Base-by-base conservation (phyloP, 2,113 vertebrate genomes). In the Caranx ignobilis region DNA sequence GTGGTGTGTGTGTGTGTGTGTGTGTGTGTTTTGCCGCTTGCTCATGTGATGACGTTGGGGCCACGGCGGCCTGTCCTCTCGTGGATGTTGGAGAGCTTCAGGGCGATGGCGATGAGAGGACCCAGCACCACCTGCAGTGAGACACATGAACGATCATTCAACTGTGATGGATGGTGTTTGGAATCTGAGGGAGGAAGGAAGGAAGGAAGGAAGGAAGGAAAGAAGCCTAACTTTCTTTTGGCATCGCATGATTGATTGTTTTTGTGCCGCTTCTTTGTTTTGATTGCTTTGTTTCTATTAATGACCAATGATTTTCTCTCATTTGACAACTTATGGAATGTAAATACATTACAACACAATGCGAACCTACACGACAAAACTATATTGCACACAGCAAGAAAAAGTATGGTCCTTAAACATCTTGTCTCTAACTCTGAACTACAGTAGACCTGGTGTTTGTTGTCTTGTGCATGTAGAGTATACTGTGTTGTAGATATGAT, bases 11-110 rank as follows among this genome's bases (percentile, higher is more conserved):
- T 69, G 65, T 64, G 61, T 12, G 35, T 59, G 43, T 5, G 15
- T n/a, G 34, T 21, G 31, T 57, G 59, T 35, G 2, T 88, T 43
- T 87, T 39, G n/a, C 52, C 69, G 54, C 21, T 64, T 59, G 82
- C 71, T 99, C 96, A 99, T 94, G 97, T 99, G 95, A 99, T 99
- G 88, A 99, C 95, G 0, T 96, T 98, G 16, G 98, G 98, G 71
- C 98, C 97, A 57, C 95, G 96, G 61, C 96, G 95, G 79, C 97
- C 97, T 0, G 97, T 99, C 89, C 97, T 95, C 94, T 99, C 98
- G 0, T 99, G 98, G 88, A 99, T 96, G 94, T 96, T 96, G 75
- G 98, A 99, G 92, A 99, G 96, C 94, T 99, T 99, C 90, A 99
- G 94, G 9, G 98, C 98, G 0, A 99, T 98, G 88, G 98, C 98